phyloP scores from a whole-genome alignment of 1,140 invertebrate species.

The Reticulitermes speratus region DNA sequence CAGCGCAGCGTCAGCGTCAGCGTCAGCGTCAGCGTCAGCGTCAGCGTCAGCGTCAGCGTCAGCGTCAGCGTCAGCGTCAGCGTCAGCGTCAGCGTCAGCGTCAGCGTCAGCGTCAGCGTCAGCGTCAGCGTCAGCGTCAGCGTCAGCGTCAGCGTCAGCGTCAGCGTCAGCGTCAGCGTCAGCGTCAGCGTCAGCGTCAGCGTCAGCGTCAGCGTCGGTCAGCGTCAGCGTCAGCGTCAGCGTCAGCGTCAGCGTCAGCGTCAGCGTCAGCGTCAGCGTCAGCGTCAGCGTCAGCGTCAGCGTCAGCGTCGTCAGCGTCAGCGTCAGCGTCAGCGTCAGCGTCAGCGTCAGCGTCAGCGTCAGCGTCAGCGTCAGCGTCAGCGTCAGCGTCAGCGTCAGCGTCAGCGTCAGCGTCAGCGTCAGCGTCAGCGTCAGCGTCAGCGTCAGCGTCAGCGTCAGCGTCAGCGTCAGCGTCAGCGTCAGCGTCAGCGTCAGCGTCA shows the following conservation, averaged over 20 bases:
- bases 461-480: background rate
- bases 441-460: background rate
- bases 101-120: background rate
- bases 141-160: background rate
- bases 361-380: constrained; percentile 16
- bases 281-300: background rate
- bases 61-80: background rate
- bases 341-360: background rate
- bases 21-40: background rate
- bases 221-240: background rate
- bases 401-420: background rate
- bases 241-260: background rate
- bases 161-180: background rate
- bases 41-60: background rate
- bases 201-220: background rate
- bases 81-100: background rate
- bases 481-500: background rate
- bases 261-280: background rate
- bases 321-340: background rate
- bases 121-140: background rate
- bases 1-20: background rate
- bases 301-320: background rate
- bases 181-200: background rate
- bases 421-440: background rate
- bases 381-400: background rate